Conservation (phyloP, 2,888 invertebrate genomes). For the Pseudococcus longispinus region DNA sequence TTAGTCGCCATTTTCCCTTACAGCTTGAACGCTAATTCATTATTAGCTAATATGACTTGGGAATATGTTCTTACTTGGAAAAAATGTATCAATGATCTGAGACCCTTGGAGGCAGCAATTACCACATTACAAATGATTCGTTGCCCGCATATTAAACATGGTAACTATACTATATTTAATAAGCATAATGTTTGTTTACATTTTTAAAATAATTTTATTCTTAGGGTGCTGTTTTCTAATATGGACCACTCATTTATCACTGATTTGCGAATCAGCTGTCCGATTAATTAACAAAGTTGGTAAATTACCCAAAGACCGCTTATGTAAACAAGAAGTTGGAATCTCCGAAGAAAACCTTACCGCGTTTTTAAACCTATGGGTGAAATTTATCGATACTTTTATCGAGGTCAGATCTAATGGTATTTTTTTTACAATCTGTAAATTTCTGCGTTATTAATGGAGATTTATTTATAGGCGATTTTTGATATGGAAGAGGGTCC, state of each 20-base stretch:
- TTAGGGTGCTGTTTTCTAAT: slow-evolving; percentile 81
- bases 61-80: slow-evolving; percentile 89
- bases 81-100: slow-evolving; percentile 73
- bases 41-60: slow-evolving; percentile 89
- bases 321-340: slow-evolving; percentile 80
- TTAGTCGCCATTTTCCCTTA: slow-evolving; percentile 83
- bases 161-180: slow-evolving; percentile 62
- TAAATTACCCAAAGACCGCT: slow-evolving; percentile 82
- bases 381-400: slow-evolving; percentile 68
- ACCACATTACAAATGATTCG: slow-evolving; percentile 73
- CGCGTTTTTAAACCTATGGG: slow-evolving; percentile 64
- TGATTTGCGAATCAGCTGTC: slow-evolving; percentile 77
- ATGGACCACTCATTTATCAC: slow-evolving; percentile 89
- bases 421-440: neutral
- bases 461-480: slow-evolving; percentile 59
- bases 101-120: slow-evolving; percentile 75
- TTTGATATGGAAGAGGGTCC: slow-evolving; percentile 64
- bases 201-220: slow-evolving; percentile 51
- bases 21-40: slow-evolving; percentile 78
- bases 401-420: slow-evolving; percentile 64
- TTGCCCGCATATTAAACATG: slow-evolving; percentile 71
- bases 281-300: slow-evolving; percentile 82
- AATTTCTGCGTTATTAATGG: neutral
- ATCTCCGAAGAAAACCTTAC: slow-evolving; percentile 70
- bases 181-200: neutral